These are phyloP conservation scores for Amblyjoppa proteus DNA, from an alignment of 2,888 invertebrate genomes.

Conservation along the genomic window DNA sequence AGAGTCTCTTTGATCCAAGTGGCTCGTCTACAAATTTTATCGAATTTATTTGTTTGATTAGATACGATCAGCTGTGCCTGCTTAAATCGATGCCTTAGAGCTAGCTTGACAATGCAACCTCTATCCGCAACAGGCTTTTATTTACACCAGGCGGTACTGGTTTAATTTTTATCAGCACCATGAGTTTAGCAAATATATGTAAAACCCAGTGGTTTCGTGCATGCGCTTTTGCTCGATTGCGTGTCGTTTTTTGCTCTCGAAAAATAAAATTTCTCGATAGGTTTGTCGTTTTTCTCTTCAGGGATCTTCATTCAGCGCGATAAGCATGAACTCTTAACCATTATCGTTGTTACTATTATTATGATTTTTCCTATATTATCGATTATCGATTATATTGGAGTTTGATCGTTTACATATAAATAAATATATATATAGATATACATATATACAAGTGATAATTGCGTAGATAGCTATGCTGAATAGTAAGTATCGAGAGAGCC, in stretches of 20 bases:
- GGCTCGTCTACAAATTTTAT: neutral
- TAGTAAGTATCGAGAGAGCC: slow-evolving; percentile 54
- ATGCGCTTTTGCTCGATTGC: slow-evolving; percentile 58
- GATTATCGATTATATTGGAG: slow-evolving; percentile 55
- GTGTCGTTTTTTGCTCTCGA: neutral
- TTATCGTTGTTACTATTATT: neutral
- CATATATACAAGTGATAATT: slow-evolving; percentile 34
- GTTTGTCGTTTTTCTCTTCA: neutral
- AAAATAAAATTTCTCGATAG: neutral
- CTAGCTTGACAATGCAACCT: slow-evolving; percentile 46
- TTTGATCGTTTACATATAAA: slow-evolving; percentile 41
- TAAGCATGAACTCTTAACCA: slow-evolving; percentile 42
- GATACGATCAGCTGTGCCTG: slow-evolving; percentile 12
- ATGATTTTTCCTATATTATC: slow-evolving; percentile 24
- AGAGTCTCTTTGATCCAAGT: neutral
- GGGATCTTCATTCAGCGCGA: slow-evolving; percentile 18
- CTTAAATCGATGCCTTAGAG: slow-evolving; percentile 18
- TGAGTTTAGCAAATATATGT: slow-evolving; percentile 43
- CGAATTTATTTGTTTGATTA: neutral
- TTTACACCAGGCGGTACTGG: slow-evolving; percentile 57
- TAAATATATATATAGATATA: no score
- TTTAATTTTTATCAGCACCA: slow-evolving; percentile 63
- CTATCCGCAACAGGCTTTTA: slow-evolving; percentile 61
- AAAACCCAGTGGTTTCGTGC: slow-evolving; percentile 41
- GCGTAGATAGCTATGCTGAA: slow-evolving; percentile 53